These are phyloP conservation scores for Cheiracanthium punctorium DNA, from an alignment of 2,888 invertebrate species.

Conservation along the genomic window DNA sequence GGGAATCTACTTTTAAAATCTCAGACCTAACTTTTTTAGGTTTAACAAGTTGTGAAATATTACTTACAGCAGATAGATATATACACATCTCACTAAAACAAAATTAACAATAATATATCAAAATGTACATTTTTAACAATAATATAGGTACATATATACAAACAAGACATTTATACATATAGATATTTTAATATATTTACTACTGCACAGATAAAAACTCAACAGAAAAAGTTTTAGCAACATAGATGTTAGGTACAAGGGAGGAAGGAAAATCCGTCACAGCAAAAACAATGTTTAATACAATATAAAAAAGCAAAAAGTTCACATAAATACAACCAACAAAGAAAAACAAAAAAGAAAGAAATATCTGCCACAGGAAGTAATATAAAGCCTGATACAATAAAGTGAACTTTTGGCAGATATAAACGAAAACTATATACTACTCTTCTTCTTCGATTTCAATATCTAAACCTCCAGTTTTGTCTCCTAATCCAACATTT, in stretches of 20 bases:
- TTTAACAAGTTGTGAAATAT: background rate
- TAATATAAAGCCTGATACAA: no score
- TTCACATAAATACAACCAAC: background rate
- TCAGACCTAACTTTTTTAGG: background rate
- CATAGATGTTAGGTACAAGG: no score
- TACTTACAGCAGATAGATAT: background rate
- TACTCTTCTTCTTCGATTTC: background rate
- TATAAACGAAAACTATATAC: background rate
- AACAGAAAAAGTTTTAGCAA: background rate
- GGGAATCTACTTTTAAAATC: background rate
- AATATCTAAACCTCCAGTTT: conserved; percentile 81
- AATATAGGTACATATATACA: conserved; percentile 3
- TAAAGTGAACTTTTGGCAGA: background rate
- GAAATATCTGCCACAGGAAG: background rate
- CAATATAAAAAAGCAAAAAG: background rate
- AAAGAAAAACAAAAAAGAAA: background rate
- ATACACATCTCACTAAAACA: background rate
- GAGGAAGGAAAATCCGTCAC: no score
- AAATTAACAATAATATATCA: conserved; percentile 5
- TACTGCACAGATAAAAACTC: background rate
- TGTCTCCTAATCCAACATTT: conserved; percentile 87
- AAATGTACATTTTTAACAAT: background rate
- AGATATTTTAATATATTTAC: background rate
- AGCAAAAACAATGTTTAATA: no score
- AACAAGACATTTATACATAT: background rate